Evolutionary conservation across 2,113 vertebrate genomes (phyloP).

Genomic region (Myrmophylax atrothorax): DNA sequence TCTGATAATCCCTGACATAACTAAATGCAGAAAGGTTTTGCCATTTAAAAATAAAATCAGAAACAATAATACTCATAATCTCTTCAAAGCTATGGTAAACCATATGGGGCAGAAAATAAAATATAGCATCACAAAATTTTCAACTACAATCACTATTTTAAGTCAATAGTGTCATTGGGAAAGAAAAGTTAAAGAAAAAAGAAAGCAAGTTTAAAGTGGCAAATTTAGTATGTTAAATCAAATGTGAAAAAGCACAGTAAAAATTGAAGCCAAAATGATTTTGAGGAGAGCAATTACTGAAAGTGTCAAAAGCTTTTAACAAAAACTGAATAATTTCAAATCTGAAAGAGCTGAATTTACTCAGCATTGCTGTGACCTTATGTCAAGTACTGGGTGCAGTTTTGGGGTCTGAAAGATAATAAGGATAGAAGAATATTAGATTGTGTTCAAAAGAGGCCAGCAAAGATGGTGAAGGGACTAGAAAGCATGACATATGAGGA

Average conservation of each 20-base stretch:
- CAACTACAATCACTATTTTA: background rate
- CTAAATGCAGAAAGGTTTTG: background rate
- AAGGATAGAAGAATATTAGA: background rate
- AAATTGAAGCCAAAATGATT: background rate
- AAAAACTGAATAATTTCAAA: background rate
- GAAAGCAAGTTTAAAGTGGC: background rate
- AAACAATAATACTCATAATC: background rate
- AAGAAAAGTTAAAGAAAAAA: background rate
- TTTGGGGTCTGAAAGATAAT: background rate
- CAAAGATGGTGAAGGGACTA: background rate
- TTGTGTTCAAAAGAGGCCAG: background rate
- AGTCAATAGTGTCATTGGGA: background rate
- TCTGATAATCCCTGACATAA: background rate
- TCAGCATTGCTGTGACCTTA: background rate
- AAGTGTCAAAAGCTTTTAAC: background rate
- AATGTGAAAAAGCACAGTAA: background rate
- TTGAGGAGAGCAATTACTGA: background rate
- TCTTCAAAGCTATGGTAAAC: background rate
- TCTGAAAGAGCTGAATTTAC: background rate
- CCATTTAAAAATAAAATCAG: background rate
- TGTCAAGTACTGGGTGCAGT: accelerated
- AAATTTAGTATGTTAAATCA: background rate
- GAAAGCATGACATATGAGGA: background rate
- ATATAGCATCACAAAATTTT: background rate
- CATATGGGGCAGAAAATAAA: background rate